Evolutionary conservation across 64 coral and sea anemone species (phyloP).

Genomic region (Trachythela sp.): DNA sequence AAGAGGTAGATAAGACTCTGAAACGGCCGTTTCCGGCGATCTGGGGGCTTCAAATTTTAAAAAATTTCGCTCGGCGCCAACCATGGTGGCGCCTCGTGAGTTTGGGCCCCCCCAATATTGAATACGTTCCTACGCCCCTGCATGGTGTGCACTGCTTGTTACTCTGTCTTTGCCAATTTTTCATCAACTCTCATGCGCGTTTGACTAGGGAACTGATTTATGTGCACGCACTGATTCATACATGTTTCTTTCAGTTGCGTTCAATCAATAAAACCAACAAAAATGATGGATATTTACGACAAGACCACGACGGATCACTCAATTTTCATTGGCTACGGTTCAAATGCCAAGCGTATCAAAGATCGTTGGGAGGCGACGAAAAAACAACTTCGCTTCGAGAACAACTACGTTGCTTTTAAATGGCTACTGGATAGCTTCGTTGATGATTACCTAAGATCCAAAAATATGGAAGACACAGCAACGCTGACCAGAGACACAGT

Average conservation of each 20-base stretch:
- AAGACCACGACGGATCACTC: not conserved
- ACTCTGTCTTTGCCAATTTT: too few species aligned
- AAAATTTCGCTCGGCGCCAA: too few species aligned
- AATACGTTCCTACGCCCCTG: too few species aligned
- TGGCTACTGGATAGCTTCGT: slow-evolving; percentile 15
- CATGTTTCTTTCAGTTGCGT: not conserved
- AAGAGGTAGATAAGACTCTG: too few species aligned
- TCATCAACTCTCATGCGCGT: too few species aligned
- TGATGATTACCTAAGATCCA: not conserved
- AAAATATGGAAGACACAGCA: not conserved
- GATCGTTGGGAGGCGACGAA: slow-evolving; percentile 10
- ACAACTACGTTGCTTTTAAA: slow-evolving; percentile 14
- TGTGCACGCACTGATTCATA: not conserved
- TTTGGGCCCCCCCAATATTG: too few species aligned
- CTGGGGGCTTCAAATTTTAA: too few species aligned
- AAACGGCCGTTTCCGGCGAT: too few species aligned
- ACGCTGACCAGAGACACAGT: not conserved
- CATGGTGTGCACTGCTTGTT: too few species aligned
- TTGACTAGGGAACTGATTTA: not conserved
- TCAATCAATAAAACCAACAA: not conserved
- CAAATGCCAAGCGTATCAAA: not conserved
- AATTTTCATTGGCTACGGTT: not conserved
- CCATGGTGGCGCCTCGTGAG: too few species aligned
- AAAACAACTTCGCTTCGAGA: not conserved
- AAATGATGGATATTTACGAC: not conserved